phyloP scores from a whole-genome alignment of 2,797 vertebrate species.

The Coranthus polyacanthus region DNA sequence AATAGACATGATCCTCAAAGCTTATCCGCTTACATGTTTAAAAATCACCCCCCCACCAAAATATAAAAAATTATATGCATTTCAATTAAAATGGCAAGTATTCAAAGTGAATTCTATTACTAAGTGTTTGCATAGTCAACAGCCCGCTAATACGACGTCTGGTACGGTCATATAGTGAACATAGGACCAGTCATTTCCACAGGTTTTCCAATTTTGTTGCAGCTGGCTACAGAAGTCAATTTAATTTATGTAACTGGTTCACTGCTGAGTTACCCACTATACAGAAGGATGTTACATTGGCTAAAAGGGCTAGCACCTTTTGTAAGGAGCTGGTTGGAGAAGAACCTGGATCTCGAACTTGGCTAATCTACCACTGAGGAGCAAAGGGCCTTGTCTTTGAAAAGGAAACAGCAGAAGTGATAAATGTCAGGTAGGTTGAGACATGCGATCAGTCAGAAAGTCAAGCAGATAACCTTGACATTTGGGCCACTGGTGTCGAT shows the following conservation, averaged over 20 bases:
- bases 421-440: conserved; percentile 88
- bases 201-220: background rate
- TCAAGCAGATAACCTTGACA: conserved; percentile 91
- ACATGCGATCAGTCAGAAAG: conserved; percentile 80
- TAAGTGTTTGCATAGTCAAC: conserved; percentile 58
- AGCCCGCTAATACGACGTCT: conserved; percentile 21
- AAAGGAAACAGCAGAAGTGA: conserved; percentile 74
- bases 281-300: background rate
- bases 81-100: conserved; percentile 72
- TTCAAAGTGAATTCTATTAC: conserved; percentile 67
- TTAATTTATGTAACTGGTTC: conserved; percentile 16
- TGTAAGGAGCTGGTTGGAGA: background rate
- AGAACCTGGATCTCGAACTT: background rate
- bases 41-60: conserved; percentile 53
- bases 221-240: conserved; percentile 2
- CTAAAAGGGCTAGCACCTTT: conserved; percentile 1
- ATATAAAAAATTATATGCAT: conserved; percentile 55
- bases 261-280: background rate
- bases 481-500: conserved; percentile 83
- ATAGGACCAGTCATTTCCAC: conserved; percentile 8
- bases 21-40: conserved; percentile 67
- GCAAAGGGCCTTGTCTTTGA: conserved; percentile 81
- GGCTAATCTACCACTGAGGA: conserved; percentile 64
- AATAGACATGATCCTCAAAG: conserved; percentile 76
- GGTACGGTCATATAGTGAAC: conserved; percentile 25